Evolutionary conservation across 2,797 vertebrate species (phyloP), one percentile per base, ranked within the genome.

Genomic region (Valencia hispanica): DNA sequence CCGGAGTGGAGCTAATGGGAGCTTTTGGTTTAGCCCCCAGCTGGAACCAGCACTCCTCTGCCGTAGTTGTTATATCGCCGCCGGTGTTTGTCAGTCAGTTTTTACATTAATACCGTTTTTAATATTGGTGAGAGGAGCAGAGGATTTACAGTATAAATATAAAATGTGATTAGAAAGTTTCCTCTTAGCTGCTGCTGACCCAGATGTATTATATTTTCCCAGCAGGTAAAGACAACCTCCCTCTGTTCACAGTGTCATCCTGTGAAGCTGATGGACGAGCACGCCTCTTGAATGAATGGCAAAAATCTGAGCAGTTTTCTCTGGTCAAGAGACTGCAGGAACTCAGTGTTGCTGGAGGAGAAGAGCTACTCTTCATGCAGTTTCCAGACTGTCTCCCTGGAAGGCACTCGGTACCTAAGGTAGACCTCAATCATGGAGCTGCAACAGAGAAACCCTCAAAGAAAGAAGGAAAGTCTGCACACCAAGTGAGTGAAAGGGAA

Each of bases 331-430:
- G 95, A 53, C 92, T 96, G 80, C 90, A 89, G 73, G 91, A 92
- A 20, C 90, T 96, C 66, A 87, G 87, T 43, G 65, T 96, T 36
- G 93, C 94, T 0, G 91, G 91, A 30, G 78, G 75, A 57, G 94
- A 95, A 48, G 93, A 95, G 82, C 90, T 96, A 43, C 91, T 96
- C 75, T 95, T 96, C 82, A 95, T 96, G 84, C 95, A 96, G 88
- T 81, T 96, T 34, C 95, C 95, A 0, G 95, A 96, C 85, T 93
- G 91, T 22, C 89, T 96, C 82, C 95, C 95, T 0, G 61, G 32
- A 18, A 36, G 32, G 25, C 9, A 36, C 18, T 36, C 32, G 20
- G 61, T 20, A 63, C 30, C 57, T 0, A 59, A 32, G 32, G 57
- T 17, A 32, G 57, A 32, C 57, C 57, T 59, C 18, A 8, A 36